phyloP scores from a whole-genome alignment of 2,888 invertebrate genomes.

The Aphodius sticticus region DNA sequence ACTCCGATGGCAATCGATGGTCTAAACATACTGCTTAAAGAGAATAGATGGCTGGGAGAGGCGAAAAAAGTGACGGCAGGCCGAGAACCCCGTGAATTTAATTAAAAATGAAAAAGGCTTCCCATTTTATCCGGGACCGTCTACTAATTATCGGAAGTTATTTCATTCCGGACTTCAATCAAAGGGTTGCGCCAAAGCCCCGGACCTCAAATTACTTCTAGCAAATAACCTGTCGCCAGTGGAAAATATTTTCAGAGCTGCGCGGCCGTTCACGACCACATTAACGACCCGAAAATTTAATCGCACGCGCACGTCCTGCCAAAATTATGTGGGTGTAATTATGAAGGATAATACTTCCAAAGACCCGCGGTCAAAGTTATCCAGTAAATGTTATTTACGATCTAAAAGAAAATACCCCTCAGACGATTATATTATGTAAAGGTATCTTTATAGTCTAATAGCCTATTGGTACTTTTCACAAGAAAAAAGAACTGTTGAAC shows the following conservation, averaged over 20 bases:
- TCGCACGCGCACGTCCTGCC: not conserved
- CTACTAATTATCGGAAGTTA: constrained; percentile 4
- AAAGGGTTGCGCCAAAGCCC: not conserved
- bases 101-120: not conserved
- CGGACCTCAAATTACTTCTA: not conserved
- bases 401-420: not conserved
- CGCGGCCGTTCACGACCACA: not conserved
- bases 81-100: not conserved
- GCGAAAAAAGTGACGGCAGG: not conserved
- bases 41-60: too few relatives aligned
- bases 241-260: not conserved
- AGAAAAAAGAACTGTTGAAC: too few relatives aligned
- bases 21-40: too few relatives aligned
- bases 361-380: not conserved
- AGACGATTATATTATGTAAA: not conserved
- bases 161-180: not conserved
- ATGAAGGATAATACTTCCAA: not conserved
- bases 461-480: too few relatives aligned
- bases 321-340: not conserved
- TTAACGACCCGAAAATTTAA: not conserved
- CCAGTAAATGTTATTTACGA: not conserved
- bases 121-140: not conserved
- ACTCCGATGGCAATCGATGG: too few relatives aligned
- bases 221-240: not conserved
- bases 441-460: too few relatives aligned